A percentile compares a stretch with the other conserved stretches of the same genome.
These are phyloP conservation scores for Mythimna impura DNA, from an alignment of 2,888 invertebrate genomes.

Conservation along the genomic window DNA sequence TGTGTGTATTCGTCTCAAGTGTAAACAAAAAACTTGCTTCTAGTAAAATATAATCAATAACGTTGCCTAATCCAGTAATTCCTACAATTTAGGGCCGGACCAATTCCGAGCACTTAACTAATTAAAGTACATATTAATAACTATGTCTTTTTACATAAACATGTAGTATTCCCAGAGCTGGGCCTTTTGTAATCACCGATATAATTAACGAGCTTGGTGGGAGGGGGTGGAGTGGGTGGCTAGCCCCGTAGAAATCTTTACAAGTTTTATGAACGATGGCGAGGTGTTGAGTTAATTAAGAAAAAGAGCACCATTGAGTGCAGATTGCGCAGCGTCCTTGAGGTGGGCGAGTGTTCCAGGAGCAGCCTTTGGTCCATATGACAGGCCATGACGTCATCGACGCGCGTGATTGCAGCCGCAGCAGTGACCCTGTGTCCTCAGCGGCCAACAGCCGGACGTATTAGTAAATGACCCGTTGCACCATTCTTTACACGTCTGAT, in stretches of 20 bases:
- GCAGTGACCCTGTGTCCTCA: conserved; percentile 35
- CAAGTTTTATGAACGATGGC: conserved; percentile 50
- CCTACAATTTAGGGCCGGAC: background rate
- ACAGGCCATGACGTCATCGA: conserved; percentile 76
- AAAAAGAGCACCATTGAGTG: conserved; percentile 63
- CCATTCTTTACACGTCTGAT: no score
- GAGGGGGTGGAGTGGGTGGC: background rate
- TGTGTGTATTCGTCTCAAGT: background rate
- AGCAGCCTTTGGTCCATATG: conserved; percentile 58
- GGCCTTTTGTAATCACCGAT: conserved; percentile 17
- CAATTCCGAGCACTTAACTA: conserved; percentile 18
- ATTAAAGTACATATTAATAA: conserved; percentile 33
- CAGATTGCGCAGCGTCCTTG: conserved; percentile 62
- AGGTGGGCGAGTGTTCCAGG: conserved; percentile 69
- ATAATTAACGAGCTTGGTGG: conserved; percentile 28
- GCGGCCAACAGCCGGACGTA: no score
- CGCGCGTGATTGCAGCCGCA: conserved; percentile 49
- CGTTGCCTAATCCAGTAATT: background rate
- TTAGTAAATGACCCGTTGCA: no score
- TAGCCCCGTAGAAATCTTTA: conserved; percentile 2
- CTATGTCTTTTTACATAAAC: conserved; percentile 10
- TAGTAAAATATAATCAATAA: background rate
- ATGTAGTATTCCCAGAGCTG: conserved; percentile 28
- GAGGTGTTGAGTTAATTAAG: conserved; percentile 57
- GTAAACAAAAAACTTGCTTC: background rate